Evolutionary conservation across 2,888 invertebrate genomes (phyloP), one percentile per base, ranked within the genome.

Genomic region (Blera fallax): DNA sequence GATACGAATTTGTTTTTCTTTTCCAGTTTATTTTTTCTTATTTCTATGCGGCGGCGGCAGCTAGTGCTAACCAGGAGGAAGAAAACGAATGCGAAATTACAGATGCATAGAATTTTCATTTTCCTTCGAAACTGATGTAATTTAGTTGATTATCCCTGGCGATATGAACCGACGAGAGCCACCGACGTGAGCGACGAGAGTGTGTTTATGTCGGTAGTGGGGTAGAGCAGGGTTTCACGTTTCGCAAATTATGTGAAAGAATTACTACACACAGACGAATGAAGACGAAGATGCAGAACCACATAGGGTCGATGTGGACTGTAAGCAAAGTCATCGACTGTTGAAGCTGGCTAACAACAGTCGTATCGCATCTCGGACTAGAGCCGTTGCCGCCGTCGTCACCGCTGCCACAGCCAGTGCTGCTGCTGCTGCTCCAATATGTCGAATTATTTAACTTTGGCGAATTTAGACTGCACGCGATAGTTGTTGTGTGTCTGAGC

Each of bases 21-120:
- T 18, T 58, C 7, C 40, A 37, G 67, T 64, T 50, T 40, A n/a
- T n/a, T n/a, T n/a, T n/a, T n/a, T n/a, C n/a, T n/a, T n/a, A n/a
- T n/a, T 64, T 29, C 37, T 48, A 29, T 21, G 56, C 56, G 18
- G 11, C 40, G 43, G 24, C 24, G 62, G 24, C 18, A 14, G 50
- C 24, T 43, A 70, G 24, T 34, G 11, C 48, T 80, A 85, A 85
- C 56, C 76, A 76, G 80, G 64, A 72, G 84, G 64, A 76, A 72
- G 80, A 85, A 85, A 80, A 80, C 76, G 80, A 85, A 80, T 85
- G 70, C 65, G 65, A 85, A 85, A 80, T 85, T 76, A 80, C 80
- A 76, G 80, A 85, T 80, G 80, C 64, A 85, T 80, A 85, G 84
- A 80, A 85, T 85, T 85, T 85, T 85, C 80, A 85, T 85, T 85